Percentiles rank a stretch among this genome's conserved stretches.
These are phyloP conservation scores for Dromas ardeola DNA, from an alignment of 2,113 vertebrate species.

Conservation along the genomic window DNA sequence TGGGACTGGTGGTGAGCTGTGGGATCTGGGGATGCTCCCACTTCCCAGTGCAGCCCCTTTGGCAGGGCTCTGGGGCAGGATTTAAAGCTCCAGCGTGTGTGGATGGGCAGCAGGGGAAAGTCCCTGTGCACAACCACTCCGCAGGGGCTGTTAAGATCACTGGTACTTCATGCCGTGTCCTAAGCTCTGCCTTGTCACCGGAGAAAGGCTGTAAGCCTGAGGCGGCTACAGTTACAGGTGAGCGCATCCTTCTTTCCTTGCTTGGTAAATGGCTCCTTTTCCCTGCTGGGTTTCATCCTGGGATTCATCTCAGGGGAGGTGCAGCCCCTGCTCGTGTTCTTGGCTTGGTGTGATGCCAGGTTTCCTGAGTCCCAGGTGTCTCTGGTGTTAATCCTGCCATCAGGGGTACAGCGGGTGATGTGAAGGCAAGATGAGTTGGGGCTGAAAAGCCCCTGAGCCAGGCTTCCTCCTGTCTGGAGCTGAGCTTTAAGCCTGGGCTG, in stretches of 20 bases:
- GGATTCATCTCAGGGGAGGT: not conserved
- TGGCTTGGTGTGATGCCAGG: not conserved
- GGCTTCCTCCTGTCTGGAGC: not conserved
- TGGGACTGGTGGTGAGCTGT: not conserved
- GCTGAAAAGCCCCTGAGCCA: not conserved
- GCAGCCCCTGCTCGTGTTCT: not conserved
- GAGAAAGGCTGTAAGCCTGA: not conserved
- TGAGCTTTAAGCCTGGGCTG: not conserved
- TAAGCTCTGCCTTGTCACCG: not conserved
- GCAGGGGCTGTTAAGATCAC: not conserved
- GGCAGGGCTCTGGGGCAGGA: not conserved
- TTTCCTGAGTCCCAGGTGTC: not conserved
- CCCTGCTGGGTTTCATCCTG: not conserved
- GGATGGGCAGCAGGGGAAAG: not conserved
- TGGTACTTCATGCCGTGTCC: not conserved
- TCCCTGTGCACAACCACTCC: not conserved
- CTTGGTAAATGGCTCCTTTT: not conserved
- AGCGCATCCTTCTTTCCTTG: not conserved
- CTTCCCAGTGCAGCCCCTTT: not conserved
- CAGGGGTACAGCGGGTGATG: not conserved
- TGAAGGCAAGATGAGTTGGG: not conserved
- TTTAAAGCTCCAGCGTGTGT: not conserved
- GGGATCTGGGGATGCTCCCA: not conserved
- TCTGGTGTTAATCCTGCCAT: not conserved
- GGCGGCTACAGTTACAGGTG: not conserved